These are phyloP conservation scores for sheep (Ovis aries) DNA, from an alignment of 2,113 vertebrate species.

Conservation along the genomic window ARS-UI_Ramb_v3.0 NC_056061.1:24574501-24575000, in stretches of 20 bases:
- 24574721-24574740: slow-evolving; percentile 21
- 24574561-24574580: not conserved
- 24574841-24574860: slow-evolving; percentile 48
- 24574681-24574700: not conserved
- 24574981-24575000: slow-evolving; percentile 65
- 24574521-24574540: not conserved
- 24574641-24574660: not conserved
- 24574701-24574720: not conserved
- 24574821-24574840: slow-evolving; percentile 34
- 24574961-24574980: slow-evolving; percentile 49
- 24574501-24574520: not conserved
- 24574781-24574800: not conserved
- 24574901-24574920: slow-evolving; percentile 36
- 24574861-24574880: slow-evolving; percentile 61
- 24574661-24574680: not conserved
- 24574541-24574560: not conserved
- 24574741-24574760: slow-evolving; percentile 25
- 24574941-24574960: slow-evolving; percentile 72
- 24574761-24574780: not conserved
- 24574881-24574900: slow-evolving; percentile 38
- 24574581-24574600: not conserved
- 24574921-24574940: slow-evolving; percentile 60
- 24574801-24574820: slow-evolving; percentile 55
- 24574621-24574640: not conserved
- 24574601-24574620: not conserved